Evolutionary conservation across 2,888 invertebrate genomes (phyloP).

Genomic region (Petrolisthes manimaculis): DNA sequence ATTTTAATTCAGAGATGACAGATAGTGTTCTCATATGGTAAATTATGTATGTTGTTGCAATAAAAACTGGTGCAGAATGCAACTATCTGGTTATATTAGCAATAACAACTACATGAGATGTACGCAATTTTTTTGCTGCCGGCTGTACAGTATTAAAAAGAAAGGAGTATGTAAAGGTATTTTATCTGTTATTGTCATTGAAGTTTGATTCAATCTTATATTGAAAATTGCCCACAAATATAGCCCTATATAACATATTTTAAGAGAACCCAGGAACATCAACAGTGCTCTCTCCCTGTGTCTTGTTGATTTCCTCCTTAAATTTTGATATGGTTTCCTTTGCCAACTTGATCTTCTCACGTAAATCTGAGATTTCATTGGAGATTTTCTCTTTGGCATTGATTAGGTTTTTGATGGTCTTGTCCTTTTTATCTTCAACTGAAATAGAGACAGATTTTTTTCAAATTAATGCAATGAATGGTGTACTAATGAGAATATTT

Average conservation of each 20-base stretch:
- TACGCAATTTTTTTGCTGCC: too few species aligned
- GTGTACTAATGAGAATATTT: background rate
- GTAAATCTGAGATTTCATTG: constrained; percentile 84
- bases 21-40: too few species aligned
- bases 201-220: too few species aligned
- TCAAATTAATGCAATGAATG: background rate
- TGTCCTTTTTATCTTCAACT: constrained; percentile 92
- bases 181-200: too few species aligned
- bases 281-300: constrained; percentile 53
- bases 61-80: too few species aligned
- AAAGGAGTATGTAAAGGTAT: too few species aligned
- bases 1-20: too few species aligned
- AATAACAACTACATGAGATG: too few species aligned
- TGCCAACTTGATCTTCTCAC: constrained; percentile 85
- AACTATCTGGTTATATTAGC: too few species aligned
- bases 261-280: constrained; percentile 47
- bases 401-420: constrained; percentile 70
- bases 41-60: too few species aligned
- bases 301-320: constrained; percentile 66
- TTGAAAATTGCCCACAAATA: too few species aligned
- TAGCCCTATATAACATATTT: background rate
- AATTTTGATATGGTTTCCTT: constrained; percentile 83
- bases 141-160: too few species aligned
- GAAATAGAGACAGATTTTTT: constrained; percentile 69
- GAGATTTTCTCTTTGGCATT: constrained; percentile 77